Evolutionary conservation across 2,113 vertebrate species (phyloP).

Genomic region (Vombatus ursinus): DNA sequence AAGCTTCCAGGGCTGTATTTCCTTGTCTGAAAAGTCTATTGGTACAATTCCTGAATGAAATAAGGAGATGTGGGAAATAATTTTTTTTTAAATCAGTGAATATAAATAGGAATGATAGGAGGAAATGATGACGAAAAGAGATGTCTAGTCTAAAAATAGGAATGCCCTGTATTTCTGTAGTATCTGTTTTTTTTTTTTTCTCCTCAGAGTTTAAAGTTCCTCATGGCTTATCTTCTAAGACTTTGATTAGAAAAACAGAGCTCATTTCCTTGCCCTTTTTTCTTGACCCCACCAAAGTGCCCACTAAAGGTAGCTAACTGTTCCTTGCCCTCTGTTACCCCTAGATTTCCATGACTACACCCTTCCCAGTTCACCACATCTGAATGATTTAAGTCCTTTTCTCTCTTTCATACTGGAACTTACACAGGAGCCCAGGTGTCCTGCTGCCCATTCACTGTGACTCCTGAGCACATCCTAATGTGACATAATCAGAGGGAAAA

Average conservation of each 20-base stretch:
- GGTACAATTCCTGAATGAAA: constrained; percentile 32
- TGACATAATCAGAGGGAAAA: not conserved
- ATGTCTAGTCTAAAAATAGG: not conserved
- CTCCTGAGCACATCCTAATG: not conserved
- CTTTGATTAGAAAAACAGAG: not conserved
- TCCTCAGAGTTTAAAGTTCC: constrained; percentile 16
- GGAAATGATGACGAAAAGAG: not conserved
- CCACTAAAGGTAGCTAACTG: not conserved
- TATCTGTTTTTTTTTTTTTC: not conserved
- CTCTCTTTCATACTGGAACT: constrained; percentile 6
- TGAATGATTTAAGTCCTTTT: not conserved
- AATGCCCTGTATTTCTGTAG: not conserved
- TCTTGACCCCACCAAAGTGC: constrained; percentile 20
- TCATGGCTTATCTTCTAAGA: constrained; percentile 5
- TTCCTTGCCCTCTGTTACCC: not conserved
- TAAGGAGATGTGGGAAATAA: not conserved
- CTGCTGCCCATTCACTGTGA: not conserved
- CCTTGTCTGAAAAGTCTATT: constrained; percentile 9
- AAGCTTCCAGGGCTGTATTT: not conserved
- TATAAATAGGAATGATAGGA: constrained; percentile 5
- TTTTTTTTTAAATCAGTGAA: not conserved
- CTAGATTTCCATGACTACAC: not conserved
- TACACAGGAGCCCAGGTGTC: not conserved
- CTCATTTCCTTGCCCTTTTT: not conserved
- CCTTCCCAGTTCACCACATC: not conserved